Conservation (phyloP, 2,113 vertebrate genomes). For the Sula dactylatra region DNA sequence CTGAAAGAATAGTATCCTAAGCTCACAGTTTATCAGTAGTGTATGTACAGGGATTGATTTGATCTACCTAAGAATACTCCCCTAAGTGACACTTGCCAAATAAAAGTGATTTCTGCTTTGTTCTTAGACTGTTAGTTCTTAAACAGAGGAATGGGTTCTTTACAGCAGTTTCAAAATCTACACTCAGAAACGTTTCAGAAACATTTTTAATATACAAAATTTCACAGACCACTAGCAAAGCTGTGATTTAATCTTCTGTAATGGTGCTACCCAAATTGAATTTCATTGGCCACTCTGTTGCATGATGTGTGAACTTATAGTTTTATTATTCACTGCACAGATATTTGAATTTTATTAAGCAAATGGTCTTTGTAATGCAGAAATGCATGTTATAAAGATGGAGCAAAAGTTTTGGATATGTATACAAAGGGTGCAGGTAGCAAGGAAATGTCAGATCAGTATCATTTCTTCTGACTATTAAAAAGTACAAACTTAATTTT, state of each 20-base stretch:
- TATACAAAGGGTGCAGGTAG: neutral
- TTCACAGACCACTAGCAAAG: neutral
- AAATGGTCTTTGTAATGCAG: neutral
- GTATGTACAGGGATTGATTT: neutral
- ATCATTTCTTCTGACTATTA: neutral
- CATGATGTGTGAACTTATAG: neutral
- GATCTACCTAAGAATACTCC: neutral
- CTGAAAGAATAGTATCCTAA: neutral
- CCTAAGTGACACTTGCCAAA: neutral
- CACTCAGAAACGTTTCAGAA: neutral
- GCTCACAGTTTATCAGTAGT: neutral
- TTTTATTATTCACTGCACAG: neutral
- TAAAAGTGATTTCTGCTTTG: neutral
- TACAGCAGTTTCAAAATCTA: neutral
- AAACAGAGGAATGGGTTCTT: neutral
- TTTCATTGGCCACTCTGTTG: neutral
- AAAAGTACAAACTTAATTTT: neutral
- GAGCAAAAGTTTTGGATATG: neutral
- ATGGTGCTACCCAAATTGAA: neutral
- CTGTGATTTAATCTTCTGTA: conserved; percentile 1
- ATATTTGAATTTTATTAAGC: conserved; percentile 23
- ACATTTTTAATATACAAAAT: neutral
- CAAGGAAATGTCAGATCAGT: neutral
- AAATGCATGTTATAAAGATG: neutral
- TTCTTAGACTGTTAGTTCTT: neutral